A percentile compares a stretch with the other conserved stretches of the same genome.
Evolutionary conservation across 2,113 vertebrate genomes (phyloP).

Genomic region (Pelecanoides urinatrix): DNA sequence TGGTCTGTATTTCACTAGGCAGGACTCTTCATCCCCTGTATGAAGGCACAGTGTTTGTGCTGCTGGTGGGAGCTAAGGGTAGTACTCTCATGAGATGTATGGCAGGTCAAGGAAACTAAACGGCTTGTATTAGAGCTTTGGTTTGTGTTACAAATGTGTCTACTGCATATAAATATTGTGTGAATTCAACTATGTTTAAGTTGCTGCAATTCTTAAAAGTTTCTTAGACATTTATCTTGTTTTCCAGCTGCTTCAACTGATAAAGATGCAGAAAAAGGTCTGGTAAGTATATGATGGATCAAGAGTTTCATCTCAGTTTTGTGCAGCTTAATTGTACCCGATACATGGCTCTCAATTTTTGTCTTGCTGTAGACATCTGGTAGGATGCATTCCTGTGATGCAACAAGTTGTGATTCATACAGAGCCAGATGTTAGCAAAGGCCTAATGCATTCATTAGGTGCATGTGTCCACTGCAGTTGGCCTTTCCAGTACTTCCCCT

Average conservation of each 20-base stretch:
- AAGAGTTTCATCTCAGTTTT: background rate
- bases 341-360: background rate
- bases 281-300: conserved; percentile 18
- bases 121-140: background rate
- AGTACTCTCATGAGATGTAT: background rate
- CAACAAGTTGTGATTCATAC: background rate
- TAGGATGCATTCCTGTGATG: background rate
- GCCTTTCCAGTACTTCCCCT: background rate
- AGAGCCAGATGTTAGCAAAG: background rate
- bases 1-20: background rate
- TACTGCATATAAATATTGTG: background rate
- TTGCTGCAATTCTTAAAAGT: background rate
- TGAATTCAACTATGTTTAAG: background rate
- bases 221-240: background rate
- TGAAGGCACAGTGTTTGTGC: background rate
- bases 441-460: background rate
- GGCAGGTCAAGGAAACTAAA: background rate
- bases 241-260: background rate
- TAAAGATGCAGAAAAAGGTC: background rate
- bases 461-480: background rate
- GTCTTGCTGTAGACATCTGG: background rate
- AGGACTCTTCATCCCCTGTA: background rate
- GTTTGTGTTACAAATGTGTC: background rate
- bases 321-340: background rate
- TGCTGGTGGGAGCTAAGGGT: background rate